These are phyloP conservation scores for Phyllopteryx taeniolatus DNA, from an alignment of 2,113 vertebrate genomes.

Conservation along the genomic window DNA sequence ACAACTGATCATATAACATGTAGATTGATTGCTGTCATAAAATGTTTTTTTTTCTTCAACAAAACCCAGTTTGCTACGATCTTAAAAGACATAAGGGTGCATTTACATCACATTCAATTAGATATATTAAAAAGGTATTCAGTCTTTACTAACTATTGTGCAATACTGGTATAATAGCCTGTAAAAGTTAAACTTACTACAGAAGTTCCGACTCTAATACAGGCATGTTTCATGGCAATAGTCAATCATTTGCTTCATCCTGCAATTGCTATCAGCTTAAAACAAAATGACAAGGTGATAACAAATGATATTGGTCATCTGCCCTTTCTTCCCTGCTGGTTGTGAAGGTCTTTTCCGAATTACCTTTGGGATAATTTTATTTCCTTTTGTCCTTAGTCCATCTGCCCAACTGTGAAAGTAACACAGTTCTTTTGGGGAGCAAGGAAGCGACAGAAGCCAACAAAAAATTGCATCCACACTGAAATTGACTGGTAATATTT, in stretches of 20 bases:
- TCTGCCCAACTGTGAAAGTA: neutral
- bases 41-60: no score
- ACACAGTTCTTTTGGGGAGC: neutral
- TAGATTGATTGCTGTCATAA: no score
- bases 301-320: neutral
- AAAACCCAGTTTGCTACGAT: no score
- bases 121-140: no score
- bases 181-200: no score
- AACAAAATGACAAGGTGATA: neutral
- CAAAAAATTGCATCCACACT: neutral
- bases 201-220: no score
- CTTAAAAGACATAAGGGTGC: no score
- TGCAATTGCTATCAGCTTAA: neutral
- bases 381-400: neutral
- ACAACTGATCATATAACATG: no score
- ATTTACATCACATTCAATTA: neutral
- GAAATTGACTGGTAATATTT: conserved; percentile 1
- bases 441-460: neutral
- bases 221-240: no score
- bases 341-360: neutral
- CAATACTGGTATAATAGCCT: no score
- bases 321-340: neutral
- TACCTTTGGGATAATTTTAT: neutral
- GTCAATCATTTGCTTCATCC: neutral
- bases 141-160: no score